Evolutionary conservation across 2,797 vertebrate genomes (phyloP).

Genomic region (Siniperca obscura): DNA sequence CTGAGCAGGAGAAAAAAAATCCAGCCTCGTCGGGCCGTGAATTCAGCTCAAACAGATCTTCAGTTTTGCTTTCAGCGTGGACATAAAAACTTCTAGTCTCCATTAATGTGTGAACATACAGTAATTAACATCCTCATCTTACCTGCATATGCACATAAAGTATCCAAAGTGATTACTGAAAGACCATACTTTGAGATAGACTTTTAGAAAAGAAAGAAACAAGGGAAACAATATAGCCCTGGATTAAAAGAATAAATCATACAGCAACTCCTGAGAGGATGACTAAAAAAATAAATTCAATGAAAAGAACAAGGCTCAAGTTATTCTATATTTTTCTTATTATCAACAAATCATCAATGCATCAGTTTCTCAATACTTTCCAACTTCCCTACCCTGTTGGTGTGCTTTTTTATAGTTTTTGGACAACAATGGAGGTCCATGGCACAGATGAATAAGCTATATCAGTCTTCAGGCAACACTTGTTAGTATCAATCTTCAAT

Average conservation of each 20-base stretch:
- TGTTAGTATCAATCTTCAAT: background rate
- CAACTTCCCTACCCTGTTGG: background rate
- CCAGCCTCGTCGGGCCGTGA: constrained; percentile 36
- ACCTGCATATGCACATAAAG: constrained; percentile 29
- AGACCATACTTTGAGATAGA: background rate
- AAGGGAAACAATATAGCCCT: background rate
- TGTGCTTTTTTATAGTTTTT: background rate
- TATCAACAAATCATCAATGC: background rate
- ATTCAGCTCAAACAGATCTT: constrained; percentile 51
- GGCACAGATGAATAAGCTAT: background rate
- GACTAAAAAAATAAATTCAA: background rate
- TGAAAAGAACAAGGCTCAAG: background rate
- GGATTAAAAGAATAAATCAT: background rate
- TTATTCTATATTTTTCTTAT: background rate
- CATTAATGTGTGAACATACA: constrained; percentile 45
- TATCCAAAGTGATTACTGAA: constrained; percentile 35
- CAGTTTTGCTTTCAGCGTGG: constrained; percentile 49
- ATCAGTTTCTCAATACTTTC: background rate
- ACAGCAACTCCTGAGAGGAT: background rate
- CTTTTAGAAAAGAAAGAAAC: background rate
- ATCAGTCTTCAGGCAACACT: background rate
- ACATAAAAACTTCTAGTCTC: constrained; percentile 51
- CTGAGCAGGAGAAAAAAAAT: constrained; percentile 46
- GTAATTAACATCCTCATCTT: constrained; percentile 40
- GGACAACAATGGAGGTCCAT: too few species aligned